Conservation (phyloP, 1,140 invertebrate genomes). For the Apis cerana region DNA sequence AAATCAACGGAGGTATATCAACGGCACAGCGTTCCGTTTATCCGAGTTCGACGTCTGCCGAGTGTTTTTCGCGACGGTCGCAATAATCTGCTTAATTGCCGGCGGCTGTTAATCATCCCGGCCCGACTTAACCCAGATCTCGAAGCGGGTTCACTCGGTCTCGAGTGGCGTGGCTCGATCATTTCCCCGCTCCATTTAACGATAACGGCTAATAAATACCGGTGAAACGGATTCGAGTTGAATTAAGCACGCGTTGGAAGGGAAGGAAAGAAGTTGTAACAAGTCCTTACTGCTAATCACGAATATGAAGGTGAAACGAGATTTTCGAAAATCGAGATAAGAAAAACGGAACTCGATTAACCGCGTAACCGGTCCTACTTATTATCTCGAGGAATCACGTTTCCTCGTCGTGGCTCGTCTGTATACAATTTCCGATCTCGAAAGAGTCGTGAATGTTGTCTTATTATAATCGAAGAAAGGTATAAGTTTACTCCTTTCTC, state of each 20-base stretch:
- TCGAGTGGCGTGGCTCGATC: neutral
- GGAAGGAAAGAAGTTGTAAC: neutral
- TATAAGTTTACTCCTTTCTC: too few relatives aligned
- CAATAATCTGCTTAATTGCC: constrained; percentile 8
- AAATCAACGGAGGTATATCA: neutral
- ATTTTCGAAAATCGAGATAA: neutral
- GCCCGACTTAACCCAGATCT: neutral
- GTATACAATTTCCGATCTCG: constrained; percentile 3
- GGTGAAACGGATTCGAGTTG: neutral
- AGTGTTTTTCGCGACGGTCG: constrained; percentile 9
- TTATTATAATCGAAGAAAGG: too few relatives aligned
- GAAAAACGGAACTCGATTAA: constrained; percentile 16
- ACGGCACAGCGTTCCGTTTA: neutral
- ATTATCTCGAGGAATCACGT: neutral
- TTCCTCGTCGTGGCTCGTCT: neutral
- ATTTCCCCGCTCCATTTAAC: neutral
- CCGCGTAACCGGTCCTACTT: neutral
- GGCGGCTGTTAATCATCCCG: neutral
- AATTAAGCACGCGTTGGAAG: neutral
- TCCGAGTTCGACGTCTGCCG: neutral
- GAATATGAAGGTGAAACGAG: neutral
- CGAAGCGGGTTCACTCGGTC: neutral
- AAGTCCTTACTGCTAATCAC: neutral
- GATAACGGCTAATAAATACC: constrained; percentile 3
- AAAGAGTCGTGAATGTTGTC: neutral